Conservation (phyloP, 1,140 invertebrate genomes). For the Scaptomyza graminum region DNA sequence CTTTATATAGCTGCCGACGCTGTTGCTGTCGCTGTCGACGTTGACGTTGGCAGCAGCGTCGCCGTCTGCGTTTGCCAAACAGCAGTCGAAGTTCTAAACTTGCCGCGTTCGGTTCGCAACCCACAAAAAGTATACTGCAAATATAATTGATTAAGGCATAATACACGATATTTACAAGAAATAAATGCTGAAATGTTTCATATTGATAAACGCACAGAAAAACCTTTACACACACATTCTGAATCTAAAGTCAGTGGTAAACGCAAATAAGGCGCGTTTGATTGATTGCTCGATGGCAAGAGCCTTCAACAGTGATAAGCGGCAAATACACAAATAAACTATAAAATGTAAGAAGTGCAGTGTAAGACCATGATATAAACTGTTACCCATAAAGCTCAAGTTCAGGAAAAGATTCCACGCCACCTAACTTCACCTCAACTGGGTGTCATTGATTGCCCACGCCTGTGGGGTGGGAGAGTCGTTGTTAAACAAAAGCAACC, state of each 20-base stretch:
- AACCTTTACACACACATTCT: conserved; percentile 2
- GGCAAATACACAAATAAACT: conserved; percentile 18
- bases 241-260: conserved; percentile 42
- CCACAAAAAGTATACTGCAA: conserved; percentile 25
- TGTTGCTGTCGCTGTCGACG: background rate
- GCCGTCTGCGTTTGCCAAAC: conserved; percentile 18
- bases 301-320: conserved; percentile 60
- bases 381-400: conserved; percentile 19
- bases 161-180: conserved; percentile 36
- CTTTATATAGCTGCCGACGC: conserved; percentile 8
- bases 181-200: conserved; percentile 18
- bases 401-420: conserved; percentile 3
- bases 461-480: background rate
- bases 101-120: conserved; percentile 52
- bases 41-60: conserved; percentile 4
- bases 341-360: conserved; percentile 71
- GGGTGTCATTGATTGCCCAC: conserved; percentile 2
- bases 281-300: conserved; percentile 69
- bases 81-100: conserved; percentile 65
- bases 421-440: background rate
- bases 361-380: background rate
- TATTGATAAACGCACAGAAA: conserved; percentile 16
- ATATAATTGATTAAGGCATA: conserved; percentile 17
- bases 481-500: conserved; percentile 19
- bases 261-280: conserved; percentile 60